Conservation (phyloP, 2,888 invertebrate genomes). For the Dryadula phaetusa region DNA sequence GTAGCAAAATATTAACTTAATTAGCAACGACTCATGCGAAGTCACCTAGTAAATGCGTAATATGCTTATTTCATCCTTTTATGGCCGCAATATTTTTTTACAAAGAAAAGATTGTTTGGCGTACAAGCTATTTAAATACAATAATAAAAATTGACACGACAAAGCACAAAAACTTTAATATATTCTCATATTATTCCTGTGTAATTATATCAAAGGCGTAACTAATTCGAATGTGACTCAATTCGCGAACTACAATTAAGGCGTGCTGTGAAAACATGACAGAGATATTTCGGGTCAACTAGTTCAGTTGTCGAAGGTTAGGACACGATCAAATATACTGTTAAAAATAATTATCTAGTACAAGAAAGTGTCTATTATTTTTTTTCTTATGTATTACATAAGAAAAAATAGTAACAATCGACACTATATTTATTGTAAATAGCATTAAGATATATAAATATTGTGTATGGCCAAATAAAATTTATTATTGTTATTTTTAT, state of each 20-base stretch:
- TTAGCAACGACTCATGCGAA: background rate
- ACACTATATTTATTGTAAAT: too few relatives aligned
- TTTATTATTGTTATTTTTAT: background rate
- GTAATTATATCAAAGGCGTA: conserved; percentile 5
- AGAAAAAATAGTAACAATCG: too few relatives aligned
- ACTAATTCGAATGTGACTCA: conserved; percentile 21
- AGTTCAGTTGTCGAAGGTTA: conserved; percentile 1
- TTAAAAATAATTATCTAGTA: background rate
- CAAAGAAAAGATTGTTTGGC: too few relatives aligned
- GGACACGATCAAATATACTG: background rate
- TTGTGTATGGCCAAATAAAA: too few relatives aligned
- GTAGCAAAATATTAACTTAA: background rate
- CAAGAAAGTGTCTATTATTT: too few relatives aligned
- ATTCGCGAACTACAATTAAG: conserved; percentile 5
- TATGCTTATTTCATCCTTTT: background rate
- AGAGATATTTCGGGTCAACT: conserved; percentile 21
- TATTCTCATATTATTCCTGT: background rate
- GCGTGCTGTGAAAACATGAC: background rate
- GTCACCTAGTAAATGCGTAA: background rate
- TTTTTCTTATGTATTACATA: conserved; percentile 1
- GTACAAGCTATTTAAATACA: too few relatives aligned
- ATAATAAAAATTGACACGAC: too few relatives aligned
- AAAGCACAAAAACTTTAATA: background rate
- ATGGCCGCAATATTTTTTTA: too few relatives aligned
- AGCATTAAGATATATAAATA: too few relatives aligned